A percentile compares a stretch with the other conserved stretches of the same genome.
Conservation (phyloP, 2,113 vertebrate species). For the Chionis minor region DNA sequence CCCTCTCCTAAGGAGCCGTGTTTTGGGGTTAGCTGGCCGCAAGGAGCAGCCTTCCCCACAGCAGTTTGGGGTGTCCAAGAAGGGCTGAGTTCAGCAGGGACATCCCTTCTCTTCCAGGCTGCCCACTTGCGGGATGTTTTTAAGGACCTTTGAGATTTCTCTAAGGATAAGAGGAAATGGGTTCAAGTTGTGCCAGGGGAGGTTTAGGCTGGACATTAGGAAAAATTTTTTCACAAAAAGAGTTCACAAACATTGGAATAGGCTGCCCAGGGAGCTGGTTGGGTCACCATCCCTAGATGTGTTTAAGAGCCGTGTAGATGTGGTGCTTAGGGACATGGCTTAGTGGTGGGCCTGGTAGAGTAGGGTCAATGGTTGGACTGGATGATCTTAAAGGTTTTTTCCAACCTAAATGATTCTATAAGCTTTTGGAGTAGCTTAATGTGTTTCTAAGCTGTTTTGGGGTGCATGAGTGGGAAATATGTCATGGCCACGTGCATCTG, state of each 20-base stretch:
- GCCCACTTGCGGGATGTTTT: background rate
- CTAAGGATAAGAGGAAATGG: background rate
- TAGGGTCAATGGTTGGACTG: no score
- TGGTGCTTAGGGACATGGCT: no score
- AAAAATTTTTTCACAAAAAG: no score
- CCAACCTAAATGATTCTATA: no score
- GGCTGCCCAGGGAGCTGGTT: no score
- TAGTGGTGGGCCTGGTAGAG: no score
- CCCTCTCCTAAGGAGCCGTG: background rate
- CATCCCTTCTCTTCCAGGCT: background rate
- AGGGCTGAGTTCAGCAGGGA: background rate
- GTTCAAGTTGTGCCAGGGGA: no score
- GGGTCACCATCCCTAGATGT: no score
- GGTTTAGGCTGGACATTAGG: no score
- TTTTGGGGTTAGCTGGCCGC: background rate
- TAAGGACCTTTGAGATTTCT: background rate
- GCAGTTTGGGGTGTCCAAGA: background rate
- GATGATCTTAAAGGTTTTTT: no score
- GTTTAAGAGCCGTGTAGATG: no score
- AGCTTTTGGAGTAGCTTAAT: background rate
- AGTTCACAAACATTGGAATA: no score
- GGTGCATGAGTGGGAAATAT: background rate
- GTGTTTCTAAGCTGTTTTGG: background rate
- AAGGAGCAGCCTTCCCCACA: background rate
- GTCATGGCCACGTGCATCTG: background rate